These are phyloP conservation scores for Nasonia vitripennis DNA, from an alignment of 1,140 invertebrate genomes.

Conservation along the genomic window DNA sequence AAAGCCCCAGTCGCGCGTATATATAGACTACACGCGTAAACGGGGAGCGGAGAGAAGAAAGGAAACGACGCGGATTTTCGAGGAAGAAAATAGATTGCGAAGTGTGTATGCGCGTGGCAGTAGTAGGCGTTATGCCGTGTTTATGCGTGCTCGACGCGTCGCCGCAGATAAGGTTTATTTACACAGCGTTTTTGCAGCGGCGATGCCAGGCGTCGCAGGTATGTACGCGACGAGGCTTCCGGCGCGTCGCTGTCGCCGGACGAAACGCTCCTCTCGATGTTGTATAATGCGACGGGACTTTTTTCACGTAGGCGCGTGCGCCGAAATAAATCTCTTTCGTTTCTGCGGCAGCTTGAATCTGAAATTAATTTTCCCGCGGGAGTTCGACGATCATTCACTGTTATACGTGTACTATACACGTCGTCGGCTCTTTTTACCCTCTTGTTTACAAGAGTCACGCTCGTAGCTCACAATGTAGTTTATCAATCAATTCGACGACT, in stretches of 20 bases:
- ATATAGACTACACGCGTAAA: neutral
- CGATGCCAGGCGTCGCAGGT: neutral
- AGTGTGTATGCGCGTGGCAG: neutral
- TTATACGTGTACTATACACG: no score
- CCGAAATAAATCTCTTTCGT: neutral
- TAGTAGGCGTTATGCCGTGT: neutral
- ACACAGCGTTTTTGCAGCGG: neutral
- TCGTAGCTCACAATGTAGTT: no score
- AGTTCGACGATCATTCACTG: neutral
- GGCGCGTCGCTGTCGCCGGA: neutral
- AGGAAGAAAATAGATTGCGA: slow-evolving; percentile 29
- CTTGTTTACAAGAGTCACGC: no score
- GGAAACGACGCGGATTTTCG: neutral
- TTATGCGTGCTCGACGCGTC: neutral
- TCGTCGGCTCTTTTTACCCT: no score
- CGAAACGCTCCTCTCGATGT: neutral
- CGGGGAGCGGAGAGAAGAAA: neutral
- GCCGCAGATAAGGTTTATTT: slow-evolving; percentile 21
- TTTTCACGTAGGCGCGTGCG: neutral
- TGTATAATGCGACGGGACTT: neutral
- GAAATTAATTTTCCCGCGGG: neutral
- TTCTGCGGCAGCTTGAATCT: neutral
- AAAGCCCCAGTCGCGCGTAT: neutral
- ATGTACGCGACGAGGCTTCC: neutral
- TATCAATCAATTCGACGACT: no score